Base-by-base conservation (phyloP, 2,888 invertebrate species). In the Lepidocyrtoides sp. region DNA sequence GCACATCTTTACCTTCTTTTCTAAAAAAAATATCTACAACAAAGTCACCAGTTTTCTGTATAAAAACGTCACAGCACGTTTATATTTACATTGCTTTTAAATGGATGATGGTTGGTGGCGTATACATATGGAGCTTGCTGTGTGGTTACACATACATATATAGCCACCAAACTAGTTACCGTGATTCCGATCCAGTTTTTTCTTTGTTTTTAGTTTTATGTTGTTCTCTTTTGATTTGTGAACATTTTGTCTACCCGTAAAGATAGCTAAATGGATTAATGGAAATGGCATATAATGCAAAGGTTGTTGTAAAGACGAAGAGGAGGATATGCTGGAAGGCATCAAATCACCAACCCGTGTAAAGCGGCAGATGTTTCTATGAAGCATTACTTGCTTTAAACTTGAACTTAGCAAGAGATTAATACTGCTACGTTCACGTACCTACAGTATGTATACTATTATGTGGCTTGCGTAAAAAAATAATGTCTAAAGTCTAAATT, bases 331-430 rank as follows among this genome's bases (percentile, higher is more conserved):
- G 75, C 77, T 77, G 77, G 77, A 77, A 77, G 54, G 41, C 41
- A 69, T 69, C 8, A 69, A 41, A 69, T 41, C 41, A 36, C 4
- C 41, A 41, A 41, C 2, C 69, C 36, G 20, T 41, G 41, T 1
- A 69, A 41, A 17, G 41, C 41, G 12, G 69, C 84, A 84, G 84
- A 69, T 84, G 84, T 72, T 84, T 84, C 66, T 12, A 51, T 69
- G n/a, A 48, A 29, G 84, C 69, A 29, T 66, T 17, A 48, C 23
- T 66, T 14, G 14, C 48, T 57, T 41, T 69, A 36, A 69, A 41
- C 69, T 36, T 81, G 57, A 81, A 57, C 77, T 54, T 54, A 51
- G 17, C n/a, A 14, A 7, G 44, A 23, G 66, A 32, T 66, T 10
- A 26, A n/a, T n/a, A n/a, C n/a, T n/a, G n/a, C n/a, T n/a, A n/a